Percentiles rank a stretch among this genome's conserved stretches.
phyloP scores from a whole-genome alignment of 2,888 invertebrate species.

The Drosophila mimetica region DNA sequence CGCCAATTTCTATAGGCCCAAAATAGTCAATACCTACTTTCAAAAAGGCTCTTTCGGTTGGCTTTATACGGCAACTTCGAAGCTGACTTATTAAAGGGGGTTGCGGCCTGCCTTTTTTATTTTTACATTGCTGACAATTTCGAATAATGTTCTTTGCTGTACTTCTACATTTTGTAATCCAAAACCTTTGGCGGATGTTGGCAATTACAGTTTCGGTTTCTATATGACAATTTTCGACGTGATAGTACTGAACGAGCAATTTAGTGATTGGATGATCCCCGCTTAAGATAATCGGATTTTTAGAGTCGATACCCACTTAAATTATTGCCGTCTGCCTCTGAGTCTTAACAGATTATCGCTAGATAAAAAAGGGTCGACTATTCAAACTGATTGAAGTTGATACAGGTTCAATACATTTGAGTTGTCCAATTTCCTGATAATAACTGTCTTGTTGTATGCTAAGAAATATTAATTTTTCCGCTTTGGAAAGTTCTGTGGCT shows the following conservation, averaged over 20 bases:
- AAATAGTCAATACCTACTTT: too few species aligned
- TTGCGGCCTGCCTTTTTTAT: neutral
- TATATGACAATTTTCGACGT: neutral
- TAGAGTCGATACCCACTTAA: neutral
- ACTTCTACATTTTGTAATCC: neutral
- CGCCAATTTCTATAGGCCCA: too few species aligned
- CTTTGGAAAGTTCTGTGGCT: neutral
- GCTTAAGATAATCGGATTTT: neutral
- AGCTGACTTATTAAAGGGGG: neutral
- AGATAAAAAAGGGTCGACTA: too few species aligned
- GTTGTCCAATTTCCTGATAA: neutral
- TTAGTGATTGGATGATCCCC: neutral
- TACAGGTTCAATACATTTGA: neutral
- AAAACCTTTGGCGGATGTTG: neutral
- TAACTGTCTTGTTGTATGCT: neutral
- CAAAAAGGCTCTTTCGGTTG: neutral
- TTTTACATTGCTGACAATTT: neutral
- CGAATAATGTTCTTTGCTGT: neutral
- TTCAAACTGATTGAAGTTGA: neutral
- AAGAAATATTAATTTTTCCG: neutral
- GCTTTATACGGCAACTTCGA: neutral
- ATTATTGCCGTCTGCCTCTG: neutral
- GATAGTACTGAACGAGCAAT: neutral
- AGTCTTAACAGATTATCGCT: too few species aligned
- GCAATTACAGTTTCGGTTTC: constrained; percentile 1